Evolutionary conservation across 2,888 invertebrate species (phyloP).

Genomic region (Cephonodes hylas): DNA sequence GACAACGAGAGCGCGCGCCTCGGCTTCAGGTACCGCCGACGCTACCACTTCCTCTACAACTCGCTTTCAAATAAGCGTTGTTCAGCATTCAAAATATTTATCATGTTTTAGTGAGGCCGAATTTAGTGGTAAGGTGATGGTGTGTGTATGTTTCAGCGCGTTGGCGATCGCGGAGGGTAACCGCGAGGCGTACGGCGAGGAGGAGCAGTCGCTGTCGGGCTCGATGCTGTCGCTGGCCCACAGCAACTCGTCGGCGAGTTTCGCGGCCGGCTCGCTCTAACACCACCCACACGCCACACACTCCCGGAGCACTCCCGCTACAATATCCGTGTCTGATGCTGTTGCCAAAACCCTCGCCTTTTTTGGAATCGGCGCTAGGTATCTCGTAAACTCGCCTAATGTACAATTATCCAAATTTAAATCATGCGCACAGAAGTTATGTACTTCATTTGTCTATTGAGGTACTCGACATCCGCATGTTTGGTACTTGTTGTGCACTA

Average conservation of each 20-base stretch:
- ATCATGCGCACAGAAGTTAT: no score
- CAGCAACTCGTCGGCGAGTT: conserved; percentile 96
- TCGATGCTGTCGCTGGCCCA: conserved; percentile 97
- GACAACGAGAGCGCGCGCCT: conserved; percentile 96
- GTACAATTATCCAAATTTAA: no score
- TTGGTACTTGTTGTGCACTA: no score
- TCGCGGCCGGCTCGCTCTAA: conserved; percentile 90
- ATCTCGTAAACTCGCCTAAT: not conserved
- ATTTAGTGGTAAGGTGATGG: not conserved
- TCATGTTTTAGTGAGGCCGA: no score
- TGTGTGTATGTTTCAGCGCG: conserved; percentile 82
- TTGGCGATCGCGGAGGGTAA: conserved; percentile 95
- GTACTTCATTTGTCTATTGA: no score
- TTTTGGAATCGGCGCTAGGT: no score
- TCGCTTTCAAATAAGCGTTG: no score
- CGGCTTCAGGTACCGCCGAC: conserved; percentile 90
- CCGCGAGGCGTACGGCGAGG: conserved; percentile 93
- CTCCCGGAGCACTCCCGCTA: conserved; percentile 18
- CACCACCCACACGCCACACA: conserved; percentile 16
- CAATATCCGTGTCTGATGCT: conserved; percentile 16
- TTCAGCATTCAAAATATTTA: no score
- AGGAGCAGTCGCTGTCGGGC: conserved; percentile 95
- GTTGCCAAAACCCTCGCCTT: conserved; percentile 21
- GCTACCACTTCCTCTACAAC: not conserved
- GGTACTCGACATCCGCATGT: no score